Base-by-base conservation (phyloP, 2,113 vertebrate genomes). In the Trogon surrucura region DNA sequence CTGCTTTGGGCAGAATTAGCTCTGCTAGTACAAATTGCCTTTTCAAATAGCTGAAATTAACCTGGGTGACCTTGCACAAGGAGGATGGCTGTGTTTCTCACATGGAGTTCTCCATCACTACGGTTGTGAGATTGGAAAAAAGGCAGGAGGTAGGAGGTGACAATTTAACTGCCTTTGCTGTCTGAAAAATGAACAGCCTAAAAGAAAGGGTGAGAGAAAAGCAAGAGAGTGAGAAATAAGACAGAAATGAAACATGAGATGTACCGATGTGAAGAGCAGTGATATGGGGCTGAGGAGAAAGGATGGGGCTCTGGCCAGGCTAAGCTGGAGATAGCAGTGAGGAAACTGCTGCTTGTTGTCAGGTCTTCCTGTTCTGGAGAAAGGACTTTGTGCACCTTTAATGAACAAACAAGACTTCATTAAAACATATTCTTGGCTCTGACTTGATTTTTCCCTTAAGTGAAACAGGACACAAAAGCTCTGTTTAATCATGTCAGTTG, bases 181-280 rank as follows among this genome's bases (percentile, higher is more conserved):
- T 85, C 85, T 95, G 88, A 67, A 85, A 91, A 97, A 60, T 21
- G 71, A 94, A 72, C 50, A 53, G 53, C 54, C 54, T 67, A 23
- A 85, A 90, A 82, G 66, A 94, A 91, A 66, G 44, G 23, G 41
- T 69, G 90, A 70, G 44, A 81, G 44, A 67, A 85, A 80, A 47
- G 51, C 27, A 51, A 80, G 5, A 45, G 71, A 41, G 25, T 32
- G 80, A 88, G 82, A 78, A 91, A 70, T 54, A 88, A 45, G 41
- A 73, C 32, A 58, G 75, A 58, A 88, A 80, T 88, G 56, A 77
- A 80, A 69, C 30, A 27, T 26, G 51, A 83, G 56, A 71, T 54
- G 21, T 22, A 4, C 9, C 70, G 69, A 70, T 67, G 69, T 22
- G 56, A 86, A 66, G 47, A 84, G 50, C 41, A 69, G 30, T 29